Conservation (phyloP, 2,797 vertebrate species). For the Threskiornis aethiopicus region DNA sequence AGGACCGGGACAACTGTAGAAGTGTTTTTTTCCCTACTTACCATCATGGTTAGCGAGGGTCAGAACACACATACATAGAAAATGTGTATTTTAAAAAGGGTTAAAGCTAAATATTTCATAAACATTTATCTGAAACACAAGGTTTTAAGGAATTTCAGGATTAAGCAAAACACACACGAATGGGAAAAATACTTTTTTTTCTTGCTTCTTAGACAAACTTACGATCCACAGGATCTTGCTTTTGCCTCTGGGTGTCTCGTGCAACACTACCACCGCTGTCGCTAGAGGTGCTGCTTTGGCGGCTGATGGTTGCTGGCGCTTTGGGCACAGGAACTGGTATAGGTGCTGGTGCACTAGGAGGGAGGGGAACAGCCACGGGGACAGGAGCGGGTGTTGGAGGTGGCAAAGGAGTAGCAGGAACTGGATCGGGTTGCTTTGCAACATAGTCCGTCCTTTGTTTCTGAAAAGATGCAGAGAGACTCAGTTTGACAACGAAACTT, state of each 20-base stretch:
- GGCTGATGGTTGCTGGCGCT: slow-evolving; percentile 72
- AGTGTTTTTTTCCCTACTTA: background rate
- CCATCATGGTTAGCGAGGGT: accelerated
- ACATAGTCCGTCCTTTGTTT: slow-evolving; percentile 85
- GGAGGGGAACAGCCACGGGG: slow-evolving; percentile 77
- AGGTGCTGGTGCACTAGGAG: slow-evolving; percentile 71
- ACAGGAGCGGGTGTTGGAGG: slow-evolving; percentile 72
- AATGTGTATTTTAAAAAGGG: accelerated
- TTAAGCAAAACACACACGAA: background rate
- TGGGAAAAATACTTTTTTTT: accelerated
- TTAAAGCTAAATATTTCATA: background rate
- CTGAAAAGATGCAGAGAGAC: slow-evolving; percentile 66
- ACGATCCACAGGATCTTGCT: slow-evolving; percentile 77
- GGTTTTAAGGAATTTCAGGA: background rate
- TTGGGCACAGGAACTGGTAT: slow-evolving; percentile 60
- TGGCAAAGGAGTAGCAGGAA: slow-evolving; percentile 69
- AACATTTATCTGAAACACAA: background rate
- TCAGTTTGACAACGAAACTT: background rate
- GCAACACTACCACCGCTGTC: slow-evolving; percentile 74
- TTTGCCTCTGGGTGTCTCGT: slow-evolving; percentile 79
- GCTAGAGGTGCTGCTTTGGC: slow-evolving; percentile 83
- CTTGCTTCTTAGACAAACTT: slow-evolving; percentile 57
- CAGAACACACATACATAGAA: background rate
- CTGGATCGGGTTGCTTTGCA: slow-evolving; percentile 62
- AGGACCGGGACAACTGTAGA: background rate